A percentile compares a stretch with the other conserved stretches of the same genome.
Evolutionary conservation across 2,797 vertebrate species (phyloP).

Genomic region (Sebastes kiyomatsui): DNA sequence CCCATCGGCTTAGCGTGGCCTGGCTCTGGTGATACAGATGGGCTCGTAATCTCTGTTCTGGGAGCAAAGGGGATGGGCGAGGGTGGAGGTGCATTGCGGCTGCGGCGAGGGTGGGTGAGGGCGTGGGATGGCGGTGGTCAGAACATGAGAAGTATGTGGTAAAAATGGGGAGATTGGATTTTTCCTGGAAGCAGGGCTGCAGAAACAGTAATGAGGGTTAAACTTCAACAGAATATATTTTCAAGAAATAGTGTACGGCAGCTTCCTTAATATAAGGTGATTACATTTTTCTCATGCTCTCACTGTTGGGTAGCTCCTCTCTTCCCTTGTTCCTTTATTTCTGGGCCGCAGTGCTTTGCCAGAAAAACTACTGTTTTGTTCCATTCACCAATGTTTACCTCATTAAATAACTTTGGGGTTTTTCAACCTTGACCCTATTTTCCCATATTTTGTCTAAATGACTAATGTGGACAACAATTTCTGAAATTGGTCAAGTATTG

Average conservation of each 20-base stretch:
- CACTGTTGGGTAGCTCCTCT: background rate
- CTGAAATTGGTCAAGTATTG: too few relatives aligned
- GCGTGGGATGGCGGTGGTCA: background rate
- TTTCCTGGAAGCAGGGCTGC: background rate
- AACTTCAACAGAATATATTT: background rate
- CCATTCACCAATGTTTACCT: background rate
- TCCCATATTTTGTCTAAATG: too few relatives aligned
- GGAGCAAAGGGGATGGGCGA: conserved; percentile 33
- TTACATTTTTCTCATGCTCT: background rate
- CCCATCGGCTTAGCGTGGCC: conserved; percentile 77
- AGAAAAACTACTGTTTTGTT: background rate
- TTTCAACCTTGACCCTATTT: too few relatives aligned
- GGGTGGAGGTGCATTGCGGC: conserved; percentile 12
- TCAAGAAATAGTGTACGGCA: background rate
- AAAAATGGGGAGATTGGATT: background rate
- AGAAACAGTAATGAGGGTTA: background rate
- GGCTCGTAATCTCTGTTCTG: conserved; percentile 73
- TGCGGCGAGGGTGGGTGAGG: background rate
- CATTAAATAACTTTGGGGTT: background rate
- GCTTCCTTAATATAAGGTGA: background rate
- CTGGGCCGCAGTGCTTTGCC: background rate
- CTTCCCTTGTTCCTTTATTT: background rate
- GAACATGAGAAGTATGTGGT: background rate
- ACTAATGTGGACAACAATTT: too few relatives aligned
- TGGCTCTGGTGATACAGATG: conserved; percentile 77